A percentile compares a stretch with the other conserved stretches of the same genome.
phyloP scores from a whole-genome alignment of 2,888 invertebrate genomes.

The Drosophila mercatorum region DNA sequence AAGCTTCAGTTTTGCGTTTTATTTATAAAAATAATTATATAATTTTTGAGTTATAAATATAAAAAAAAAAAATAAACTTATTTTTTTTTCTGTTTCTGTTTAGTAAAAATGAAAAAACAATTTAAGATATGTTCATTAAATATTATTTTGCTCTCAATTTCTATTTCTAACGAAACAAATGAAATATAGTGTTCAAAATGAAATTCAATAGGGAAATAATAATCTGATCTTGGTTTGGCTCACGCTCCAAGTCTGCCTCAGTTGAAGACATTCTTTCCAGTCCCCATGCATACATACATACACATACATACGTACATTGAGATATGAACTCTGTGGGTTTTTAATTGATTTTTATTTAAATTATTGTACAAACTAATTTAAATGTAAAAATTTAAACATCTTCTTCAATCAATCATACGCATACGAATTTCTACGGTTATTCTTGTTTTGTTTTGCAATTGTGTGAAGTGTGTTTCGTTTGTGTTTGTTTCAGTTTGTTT shows the following conservation, averaged over 20 bases:
- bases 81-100: slow-evolving; percentile 19
- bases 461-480: slow-evolving; percentile 36
- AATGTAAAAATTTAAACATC: slow-evolving; percentile 79
- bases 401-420: slow-evolving; percentile 73
- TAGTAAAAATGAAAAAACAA: slow-evolving; percentile 40
- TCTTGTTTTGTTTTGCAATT: slow-evolving; percentile 45
- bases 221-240: slow-evolving; percentile 2
- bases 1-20: slow-evolving; percentile 49
- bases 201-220: slow-evolving; percentile 14
- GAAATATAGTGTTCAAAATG: slow-evolving; percentile 12
- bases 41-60: slow-evolving; percentile 40
- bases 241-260: neutral
- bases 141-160: slow-evolving; percentile 5
- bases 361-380: slow-evolving; percentile 83
- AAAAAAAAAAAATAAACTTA: slow-evolving; percentile 32
- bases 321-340: slow-evolving; percentile 53
- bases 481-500: slow-evolving; percentile 24
- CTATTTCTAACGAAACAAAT: slow-evolving; percentile 11
- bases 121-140: slow-evolving; percentile 11
- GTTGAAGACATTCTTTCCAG: slow-evolving; percentile 28
- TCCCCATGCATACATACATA: slow-evolving; percentile 22
- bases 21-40: slow-evolving; percentile 45
- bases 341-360: slow-evolving; percentile 80
- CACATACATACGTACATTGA: slow-evolving; percentile 25
- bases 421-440: slow-evolving; percentile 70